Base-by-base conservation (phyloP, 2,888 invertebrate genomes). In the Perithous albicinctus region DNA sequence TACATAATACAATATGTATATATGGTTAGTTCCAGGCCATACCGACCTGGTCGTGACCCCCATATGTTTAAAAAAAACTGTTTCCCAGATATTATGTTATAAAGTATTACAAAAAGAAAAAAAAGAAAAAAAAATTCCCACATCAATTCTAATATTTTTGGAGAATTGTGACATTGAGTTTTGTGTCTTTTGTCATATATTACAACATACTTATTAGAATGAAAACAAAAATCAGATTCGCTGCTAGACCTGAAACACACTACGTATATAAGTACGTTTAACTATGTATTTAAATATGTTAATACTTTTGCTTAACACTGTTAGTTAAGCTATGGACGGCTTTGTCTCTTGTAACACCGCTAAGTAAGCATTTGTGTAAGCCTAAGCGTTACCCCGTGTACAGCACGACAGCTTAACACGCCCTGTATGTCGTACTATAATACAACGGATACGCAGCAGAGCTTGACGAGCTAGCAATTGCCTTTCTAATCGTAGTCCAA, bases 1-100 rank as follows among this genome's bases (percentile, higher is more conserved):
- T 70, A 74, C 64, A 78, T 76, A 66, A 80, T 80, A 70, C 59
- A 54, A 63, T 73, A 64, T 54, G 74, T 67, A 82, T 73, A 72
- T 59, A 63, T 74, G 69, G 61, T 70, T 61, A 8, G 32, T 59
- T 59, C 59, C 32, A 8, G 32, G 15, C 32, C 32, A 32, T 32
- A 35, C 15, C 59, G 2, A 15, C 32, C 35, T n/a, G 8, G 32
- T 2, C 32, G 18, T 59, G 32, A 35, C 59, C 32, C 32, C 32
- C 59, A 32, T 15, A 59, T 59, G 35, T 59, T 51, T 51, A 6
- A 18, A 18, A 59, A 59, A 12, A 32, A 59, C 18, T 32, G 29
- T 29, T 56, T 59, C 18, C 32, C 59, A 18, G 8, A 32, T 59
- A 15, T 35, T 32, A 18, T 32, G 32, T 6, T 35, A 32, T 8